Percentiles rank a stretch among this genome's conserved stretches.
Conservation (phyloP, 2,888 invertebrate genomes). For the Saturnia pavonia region DNA sequence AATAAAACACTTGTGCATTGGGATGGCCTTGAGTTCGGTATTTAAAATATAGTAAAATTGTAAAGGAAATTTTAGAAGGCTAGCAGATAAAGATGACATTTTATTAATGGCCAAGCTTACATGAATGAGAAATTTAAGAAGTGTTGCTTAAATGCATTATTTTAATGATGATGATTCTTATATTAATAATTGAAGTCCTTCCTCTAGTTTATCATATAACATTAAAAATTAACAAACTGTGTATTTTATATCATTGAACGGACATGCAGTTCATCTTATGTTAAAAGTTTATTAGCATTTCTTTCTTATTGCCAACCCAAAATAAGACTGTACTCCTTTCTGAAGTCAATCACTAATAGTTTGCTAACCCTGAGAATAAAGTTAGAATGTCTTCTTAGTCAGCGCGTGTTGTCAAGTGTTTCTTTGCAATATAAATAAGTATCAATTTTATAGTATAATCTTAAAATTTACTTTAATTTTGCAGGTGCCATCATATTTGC, state of each 20-base stretch:
- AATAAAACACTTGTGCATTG: too few relatives aligned
- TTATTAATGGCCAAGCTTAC: too few relatives aligned
- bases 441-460: background rate
- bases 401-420: background rate
- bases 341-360: background rate
- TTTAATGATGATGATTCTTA: background rate
- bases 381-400: background rate
- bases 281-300: too few relatives aligned
- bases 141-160: background rate
- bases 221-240: too few relatives aligned
- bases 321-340: background rate
- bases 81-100: background rate
- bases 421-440: background rate
- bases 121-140: background rate
- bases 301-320: background rate
- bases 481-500: conserved; percentile 64
- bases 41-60: too few relatives aligned
- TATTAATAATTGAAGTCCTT: background rate
- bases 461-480: conserved; percentile 20
- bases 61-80: background rate
- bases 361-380: background rate
- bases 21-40: too few relatives aligned
- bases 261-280: too few relatives aligned
- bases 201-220: background rate
- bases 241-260: too few relatives aligned